These are phyloP conservation scores for Pentalonia nigronervosa DNA, from an alignment of 1,140 invertebrate genomes.

Conservation along the genomic window DNA sequence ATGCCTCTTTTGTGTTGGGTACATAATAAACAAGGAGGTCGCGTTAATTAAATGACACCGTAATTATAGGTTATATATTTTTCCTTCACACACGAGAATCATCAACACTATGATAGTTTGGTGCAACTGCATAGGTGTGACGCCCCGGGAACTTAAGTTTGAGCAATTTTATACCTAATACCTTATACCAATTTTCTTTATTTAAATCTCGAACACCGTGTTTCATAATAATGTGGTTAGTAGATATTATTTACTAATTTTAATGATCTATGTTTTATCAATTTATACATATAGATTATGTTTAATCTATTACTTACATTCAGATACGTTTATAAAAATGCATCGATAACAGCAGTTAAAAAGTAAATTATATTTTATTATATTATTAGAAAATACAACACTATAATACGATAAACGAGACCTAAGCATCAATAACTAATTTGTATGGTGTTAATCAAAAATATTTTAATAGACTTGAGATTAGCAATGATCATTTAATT, in stretches of 20 bases:
- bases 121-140: background rate
- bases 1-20: slow-evolving; percentile 38
- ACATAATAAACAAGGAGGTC: slow-evolving; percentile 27
- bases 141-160: background rate
- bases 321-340: background rate
- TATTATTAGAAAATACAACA: background rate
- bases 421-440: background rate
- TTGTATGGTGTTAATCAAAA: background rate
- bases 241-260: background rate
- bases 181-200: background rate
- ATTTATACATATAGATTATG: background rate
- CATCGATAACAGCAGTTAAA: background rate
- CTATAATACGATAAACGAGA: background rate
- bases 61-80: slow-evolving; percentile 39
- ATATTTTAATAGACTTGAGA: background rate
- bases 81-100: background rate
- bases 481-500: background rate
- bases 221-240: background rate
- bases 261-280: background rate
- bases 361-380: background rate
- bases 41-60: slow-evolving; percentile 32
- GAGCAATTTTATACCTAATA: background rate
- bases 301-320: too few species aligned
- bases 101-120: background rate
- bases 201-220: background rate